Conservation (phyloP, 2,797 vertebrate genomes). For the Thripadectes ignobilis region DNA sequence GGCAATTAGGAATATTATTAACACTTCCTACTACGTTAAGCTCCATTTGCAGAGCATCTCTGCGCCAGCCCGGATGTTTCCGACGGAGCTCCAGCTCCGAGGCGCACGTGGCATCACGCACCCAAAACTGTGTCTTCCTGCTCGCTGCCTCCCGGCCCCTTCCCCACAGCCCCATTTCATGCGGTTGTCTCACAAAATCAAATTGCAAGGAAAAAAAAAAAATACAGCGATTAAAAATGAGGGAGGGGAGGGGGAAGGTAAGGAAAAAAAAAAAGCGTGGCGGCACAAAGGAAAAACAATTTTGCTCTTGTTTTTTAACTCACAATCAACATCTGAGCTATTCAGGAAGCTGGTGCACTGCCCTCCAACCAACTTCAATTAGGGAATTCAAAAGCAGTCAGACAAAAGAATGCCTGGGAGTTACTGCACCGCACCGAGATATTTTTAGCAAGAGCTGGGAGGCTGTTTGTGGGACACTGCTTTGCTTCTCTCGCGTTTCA, state of each 20-base stretch:
- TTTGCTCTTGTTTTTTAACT: conserved; percentile 54
- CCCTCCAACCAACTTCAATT: conserved; percentile 51
- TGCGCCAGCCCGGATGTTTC: not conserved
- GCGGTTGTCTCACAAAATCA: not conserved
- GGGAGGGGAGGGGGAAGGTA: not conserved
- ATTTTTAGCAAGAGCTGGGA: conserved; percentile 42
- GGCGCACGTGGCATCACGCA: not conserved
- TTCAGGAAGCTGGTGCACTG: conserved; percentile 27
- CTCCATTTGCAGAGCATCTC: not conserved
- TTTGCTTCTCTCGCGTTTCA: not conserved
- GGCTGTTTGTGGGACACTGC: conserved; percentile 26
- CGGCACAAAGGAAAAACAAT: conserved; percentile 32
- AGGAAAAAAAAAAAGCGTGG: not conserved
- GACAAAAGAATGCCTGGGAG: conserved; percentile 70
- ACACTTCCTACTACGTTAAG: conserved; percentile 32
- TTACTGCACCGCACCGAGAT: conserved; percentile 58
- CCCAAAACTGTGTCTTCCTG: not conserved
- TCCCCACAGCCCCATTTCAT: not conserved
- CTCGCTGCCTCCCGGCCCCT: not conserved
- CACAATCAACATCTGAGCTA: conserved; percentile 52
- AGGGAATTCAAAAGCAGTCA: conserved; percentile 59
- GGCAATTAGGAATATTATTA: conserved; percentile 63
- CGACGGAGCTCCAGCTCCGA: not conserved
- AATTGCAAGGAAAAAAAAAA: not conserved
- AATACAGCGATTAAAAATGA: not conserved